Evolutionary conservation across 2,888 invertebrate species (phyloP), one percentile per base, ranked within the genome.

Genomic region (Pediacus dermestoides): DNA sequence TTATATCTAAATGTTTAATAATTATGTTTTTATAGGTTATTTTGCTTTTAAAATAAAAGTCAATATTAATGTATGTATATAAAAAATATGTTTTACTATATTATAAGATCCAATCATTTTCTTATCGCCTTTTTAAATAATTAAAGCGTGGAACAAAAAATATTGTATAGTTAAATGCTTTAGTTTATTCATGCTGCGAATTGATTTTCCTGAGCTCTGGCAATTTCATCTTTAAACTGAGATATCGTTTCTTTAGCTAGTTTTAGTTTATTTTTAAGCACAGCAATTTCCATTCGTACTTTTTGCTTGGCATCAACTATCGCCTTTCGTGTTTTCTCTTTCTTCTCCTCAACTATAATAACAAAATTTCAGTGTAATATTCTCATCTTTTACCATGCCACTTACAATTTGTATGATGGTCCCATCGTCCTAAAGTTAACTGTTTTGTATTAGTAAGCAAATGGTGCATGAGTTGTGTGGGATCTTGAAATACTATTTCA

Each of bases 401-500:
- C 81, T 76, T 74, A 92, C 92, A 93, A 66, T 94, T 85, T 23
- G 88, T 90, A 60, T 92, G 88, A 70, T 93, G 93, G 33, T 77
- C 81, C 81, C 88, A 88, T 14, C 76, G 64, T 1, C 82, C 85
- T 39, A 80, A 74, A 0, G 82, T 81, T 12, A 90, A 68, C 1
- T 85, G 86, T 55, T 86, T 84, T 0, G 85, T 80, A 53, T 77
- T 84, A 42, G 81, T 85, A 23, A 94, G 70, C 15, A 92, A 73
- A 61, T 92, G 88, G 59, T 93, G 90, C 91, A 94, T 92, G 48
- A 88, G 72, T 44, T 86, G 85, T 1, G 89, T 89, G 0, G 90
- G 90, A 64, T 91, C 90, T 68, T 90, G 89, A 61, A 92, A 92
- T 0, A 95, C 89, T 35, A 96, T 87, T 74, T 96, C 96, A 65